Conservation (phyloP, 2,113 vertebrate genomes). For the Acrocephalus arundinaceus region DNA sequence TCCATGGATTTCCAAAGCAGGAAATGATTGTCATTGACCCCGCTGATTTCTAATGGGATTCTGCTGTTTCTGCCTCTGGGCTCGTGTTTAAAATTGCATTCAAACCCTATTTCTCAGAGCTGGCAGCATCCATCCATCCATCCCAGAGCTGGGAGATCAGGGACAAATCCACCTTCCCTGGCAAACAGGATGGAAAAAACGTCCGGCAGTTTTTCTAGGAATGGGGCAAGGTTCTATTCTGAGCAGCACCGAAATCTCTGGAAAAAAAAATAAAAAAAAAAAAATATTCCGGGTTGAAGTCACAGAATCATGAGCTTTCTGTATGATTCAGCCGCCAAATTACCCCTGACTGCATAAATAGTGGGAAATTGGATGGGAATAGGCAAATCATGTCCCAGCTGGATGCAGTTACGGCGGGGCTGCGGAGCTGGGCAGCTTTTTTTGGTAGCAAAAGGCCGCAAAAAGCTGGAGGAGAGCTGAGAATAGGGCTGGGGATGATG, state of each 20-base stretch:
- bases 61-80: neutral
- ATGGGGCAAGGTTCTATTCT: neutral
- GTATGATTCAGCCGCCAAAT: constrained; percentile 53
- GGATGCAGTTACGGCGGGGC: neutral
- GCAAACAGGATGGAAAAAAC: neutral
- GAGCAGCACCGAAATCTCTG: constrained; percentile 4
- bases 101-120: neutral
- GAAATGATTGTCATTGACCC: neutral
- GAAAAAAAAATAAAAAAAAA: neutral
- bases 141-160: neutral
- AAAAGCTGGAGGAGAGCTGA: neutral
- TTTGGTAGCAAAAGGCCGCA: neutral
- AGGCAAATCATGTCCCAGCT: constrained; percentile 36
- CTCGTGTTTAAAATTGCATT: neutral
- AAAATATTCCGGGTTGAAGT: neutral
- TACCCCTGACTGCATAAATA: constrained; percentile 47
- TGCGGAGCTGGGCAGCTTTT: neutral
- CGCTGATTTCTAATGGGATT: neutral
- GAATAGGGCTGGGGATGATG: neutral
- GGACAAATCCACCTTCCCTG: neutral
- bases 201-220: constrained; percentile 20
- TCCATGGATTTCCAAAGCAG: neutral
- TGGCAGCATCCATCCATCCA: neutral
- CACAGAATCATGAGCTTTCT: neutral
- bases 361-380: constrained; percentile 49